Evolutionary conservation across 2,888 invertebrate species (phyloP), one percentile per base, ranked within the genome.

Genomic region (Thymelicus lineola): DNA sequence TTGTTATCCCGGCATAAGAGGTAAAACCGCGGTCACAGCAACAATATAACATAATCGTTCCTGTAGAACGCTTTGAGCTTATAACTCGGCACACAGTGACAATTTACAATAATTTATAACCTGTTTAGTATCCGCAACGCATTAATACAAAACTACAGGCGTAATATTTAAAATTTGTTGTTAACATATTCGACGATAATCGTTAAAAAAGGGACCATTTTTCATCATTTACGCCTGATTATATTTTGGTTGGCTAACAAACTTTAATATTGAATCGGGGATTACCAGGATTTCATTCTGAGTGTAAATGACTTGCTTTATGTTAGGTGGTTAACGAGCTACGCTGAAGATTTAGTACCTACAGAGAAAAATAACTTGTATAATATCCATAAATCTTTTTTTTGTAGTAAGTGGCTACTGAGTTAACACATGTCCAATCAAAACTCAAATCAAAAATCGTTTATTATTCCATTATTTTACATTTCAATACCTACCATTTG

Each of bases 71-170:
- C 74, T 70, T 5, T 15, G 14, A 17, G 42, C 66, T 72, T 61
- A 0, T 69, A 10, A 17, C 38, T 75, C 69, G 55, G 45, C 48
- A 35, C 57, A 45, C 55, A 57, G 6, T 15, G 48, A 71, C 61
- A 63, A 68, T 64, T 72, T 60, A 61, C 62, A 74, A 71, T 67
- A 76, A 79, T 80, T 81, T 80, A 82, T 78, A 58, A 74, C 74
- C 75, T 76, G 76, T 80, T 81, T 79, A 81, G 77, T 72, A 76
- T 78, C 75, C 70, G 72, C 71, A 72, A 72, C 71, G 75, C 79
- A 78, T 77, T 75, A 76, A 75, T 73, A 76, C 74, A 76, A 76
- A 58, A 79, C 75, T 73, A 75, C 75, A 75, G 61, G 57, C 7
- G 67, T 70, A 70, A 77, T 75, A 75, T 75, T 76, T 74, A 74